Percentiles rank a stretch among this genome's conserved stretches.
phyloP scores from a whole-genome alignment of 2,797 vertebrate genomes.

The Spinus olivaceus region DNA sequence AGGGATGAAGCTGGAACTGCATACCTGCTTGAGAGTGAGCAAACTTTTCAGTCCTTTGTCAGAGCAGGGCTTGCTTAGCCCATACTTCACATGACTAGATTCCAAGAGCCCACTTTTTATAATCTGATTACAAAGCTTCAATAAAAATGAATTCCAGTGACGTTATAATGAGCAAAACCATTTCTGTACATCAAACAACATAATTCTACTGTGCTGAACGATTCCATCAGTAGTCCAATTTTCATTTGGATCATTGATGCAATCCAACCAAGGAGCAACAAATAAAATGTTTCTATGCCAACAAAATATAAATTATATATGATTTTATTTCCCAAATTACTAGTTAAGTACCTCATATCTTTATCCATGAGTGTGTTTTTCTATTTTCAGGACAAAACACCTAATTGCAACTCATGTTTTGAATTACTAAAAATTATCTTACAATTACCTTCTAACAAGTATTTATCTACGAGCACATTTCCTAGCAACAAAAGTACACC shows the following conservation, averaged over 20 bases:
- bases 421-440: slow-evolving; percentile 43
- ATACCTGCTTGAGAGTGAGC: background rate
- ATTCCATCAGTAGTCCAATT: background rate
- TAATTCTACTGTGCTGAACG: background rate
- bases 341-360: background rate
- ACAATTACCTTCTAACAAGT: slow-evolving; percentile 14
- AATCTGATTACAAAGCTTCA: background rate
- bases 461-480: slow-evolving; percentile 16
- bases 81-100: background rate
- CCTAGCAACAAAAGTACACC: background rate
- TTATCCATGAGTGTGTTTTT: background rate
- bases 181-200: background rate
- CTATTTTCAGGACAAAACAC: slow-evolving; percentile 29
- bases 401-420: slow-evolving; percentile 35
- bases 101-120: background rate
- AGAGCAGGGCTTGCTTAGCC: background rate
- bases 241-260: background rate
- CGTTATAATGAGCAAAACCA: background rate
- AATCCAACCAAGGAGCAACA: slow-evolving; percentile 46
- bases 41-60: background rate
- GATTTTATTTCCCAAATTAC: background rate
- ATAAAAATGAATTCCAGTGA: background rate
- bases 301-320: background rate
- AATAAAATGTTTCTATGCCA: slow-evolving; percentile 36
- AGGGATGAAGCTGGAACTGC: background rate